Base-by-base conservation (phyloP, 2,797 vertebrate species). In the Pangasius macronema region DNA sequence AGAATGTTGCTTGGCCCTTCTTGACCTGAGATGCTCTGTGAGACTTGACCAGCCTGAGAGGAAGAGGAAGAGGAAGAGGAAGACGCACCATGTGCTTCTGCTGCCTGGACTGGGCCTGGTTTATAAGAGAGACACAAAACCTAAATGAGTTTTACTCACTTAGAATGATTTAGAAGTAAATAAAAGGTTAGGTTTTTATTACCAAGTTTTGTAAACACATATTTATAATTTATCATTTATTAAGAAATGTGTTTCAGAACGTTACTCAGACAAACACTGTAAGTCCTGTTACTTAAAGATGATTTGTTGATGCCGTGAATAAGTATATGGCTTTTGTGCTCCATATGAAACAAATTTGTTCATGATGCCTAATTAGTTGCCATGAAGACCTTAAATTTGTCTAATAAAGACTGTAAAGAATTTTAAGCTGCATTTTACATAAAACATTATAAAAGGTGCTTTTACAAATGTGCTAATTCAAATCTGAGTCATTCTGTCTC, bases 1-100 rank as follows among this genome's bases (percentile, higher is more conserved):
- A 6, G 4, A 2, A 67, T 2, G n/a, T 1, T 18, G 65, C 14
- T 33, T 2, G n/a, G 7, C 5, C 1, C 5, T 1, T 6, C 14
- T n/a, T n/a, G n/a, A 67, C 30, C 65, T 7, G 13, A 16, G 30
- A 33, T 33, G 4, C 0, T 18, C 13, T 18, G 30, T 33, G 30
- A 67, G 65, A 67, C 14, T 33, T 30, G 30, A 67, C 3, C 30
- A 33, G 65, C 65, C 4, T 5, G 65, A 67, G 65, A 67, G 65
- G 65, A 67, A 33, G 65, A 33, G 14, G 65, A 63, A 63, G 59
- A 63, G 59, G 59, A 67, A 33, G 65, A 67, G 30, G 65, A 67
- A 67, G n/a, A 33, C 0, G 1, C 65, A 33, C 65, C 30, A 2
- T 33, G 30, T 14, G 18, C 65, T 2, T 16, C 65, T 16, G 5